phyloP scores from a whole-genome alignment of 2,888 invertebrate genomes.

The Ashinkailepas kermadecensis region DNA sequence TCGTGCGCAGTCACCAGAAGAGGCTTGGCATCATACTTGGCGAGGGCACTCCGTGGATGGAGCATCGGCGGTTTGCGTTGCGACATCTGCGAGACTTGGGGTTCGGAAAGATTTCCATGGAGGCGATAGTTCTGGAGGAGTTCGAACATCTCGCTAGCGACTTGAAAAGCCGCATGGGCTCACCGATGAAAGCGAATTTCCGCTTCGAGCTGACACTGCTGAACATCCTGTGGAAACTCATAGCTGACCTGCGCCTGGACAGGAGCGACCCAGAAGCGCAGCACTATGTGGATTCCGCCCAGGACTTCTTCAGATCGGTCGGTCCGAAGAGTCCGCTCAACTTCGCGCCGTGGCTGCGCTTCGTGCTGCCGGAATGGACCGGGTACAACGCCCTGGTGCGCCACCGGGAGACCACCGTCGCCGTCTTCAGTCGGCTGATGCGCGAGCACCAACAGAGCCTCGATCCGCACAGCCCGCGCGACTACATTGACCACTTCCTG shows the following conservation, averaged over 20 bases:
- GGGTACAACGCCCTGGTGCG: neutral
- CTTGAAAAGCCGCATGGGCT: neutral
- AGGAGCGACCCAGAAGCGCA: neutral
- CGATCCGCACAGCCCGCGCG: constrained; percentile 6
- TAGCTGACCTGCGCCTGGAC: neutral
- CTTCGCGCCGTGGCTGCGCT: neutral
- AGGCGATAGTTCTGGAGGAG: neutral
- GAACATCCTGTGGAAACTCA: neutral
- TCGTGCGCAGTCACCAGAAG: neutral
- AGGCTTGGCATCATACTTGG: neutral
- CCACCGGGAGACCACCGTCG: neutral
- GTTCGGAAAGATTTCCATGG: neutral
- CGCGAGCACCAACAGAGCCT: constrained; percentile 7
- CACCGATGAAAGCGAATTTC: neutral
- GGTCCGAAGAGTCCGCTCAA: neutral
- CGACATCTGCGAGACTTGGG: neutral
- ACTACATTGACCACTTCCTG: constrained; percentile 4
- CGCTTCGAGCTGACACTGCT: neutral
- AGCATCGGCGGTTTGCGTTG: neutral
- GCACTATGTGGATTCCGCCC: neutral
- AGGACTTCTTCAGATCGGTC: neutral
- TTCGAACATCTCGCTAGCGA: neutral
- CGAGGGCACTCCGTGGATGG: neutral
- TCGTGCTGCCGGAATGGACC: neutral
- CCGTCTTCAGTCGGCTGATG: neutral